These are phyloP conservation scores for Teleogryllus oceanicus DNA, from an alignment of 2,888 invertebrate genomes.

Conservation along the genomic window DNA sequence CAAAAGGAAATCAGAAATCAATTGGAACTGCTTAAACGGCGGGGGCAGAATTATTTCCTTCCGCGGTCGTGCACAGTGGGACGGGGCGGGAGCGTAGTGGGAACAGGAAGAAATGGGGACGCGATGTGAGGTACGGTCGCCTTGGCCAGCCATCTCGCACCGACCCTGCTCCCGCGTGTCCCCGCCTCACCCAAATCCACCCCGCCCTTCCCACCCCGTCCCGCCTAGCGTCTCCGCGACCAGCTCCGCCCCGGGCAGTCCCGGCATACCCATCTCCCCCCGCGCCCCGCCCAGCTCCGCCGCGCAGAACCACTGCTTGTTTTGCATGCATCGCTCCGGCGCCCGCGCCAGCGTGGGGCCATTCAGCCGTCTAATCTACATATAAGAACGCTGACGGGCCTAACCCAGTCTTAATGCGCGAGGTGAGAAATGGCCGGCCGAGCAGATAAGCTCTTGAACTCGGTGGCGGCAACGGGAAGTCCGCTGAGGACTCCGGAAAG, in stretches of 20 bases:
- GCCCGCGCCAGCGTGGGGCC: neutral
- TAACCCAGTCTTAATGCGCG: neutral
- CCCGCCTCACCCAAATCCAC: neutral
- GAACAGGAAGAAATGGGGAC: neutral
- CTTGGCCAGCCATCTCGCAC: neutral
- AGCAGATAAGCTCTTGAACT: constrained; percentile 3
- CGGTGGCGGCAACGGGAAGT: neutral
- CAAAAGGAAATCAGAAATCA: constrained; percentile 3
- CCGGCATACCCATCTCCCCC: neutral
- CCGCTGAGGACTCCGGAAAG: neutral
- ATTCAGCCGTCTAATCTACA: constrained; percentile 4
- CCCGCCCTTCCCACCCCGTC: neutral
- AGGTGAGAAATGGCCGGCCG: neutral
- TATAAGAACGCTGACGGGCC: constrained; percentile 18
- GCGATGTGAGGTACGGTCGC: neutral
- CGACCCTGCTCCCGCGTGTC: neutral
- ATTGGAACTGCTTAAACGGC: constrained; percentile 2
- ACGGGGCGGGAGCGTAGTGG: neutral
- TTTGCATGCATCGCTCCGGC: neutral
- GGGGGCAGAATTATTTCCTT: neutral
- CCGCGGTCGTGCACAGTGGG: neutral
- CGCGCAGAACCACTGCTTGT: neutral
- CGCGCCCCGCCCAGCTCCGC: neutral
- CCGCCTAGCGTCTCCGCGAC: neutral
- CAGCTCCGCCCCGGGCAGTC: neutral